phyloP scores from a whole-genome alignment of 2,113 vertebrate species.

The Columbina picui region DNA sequence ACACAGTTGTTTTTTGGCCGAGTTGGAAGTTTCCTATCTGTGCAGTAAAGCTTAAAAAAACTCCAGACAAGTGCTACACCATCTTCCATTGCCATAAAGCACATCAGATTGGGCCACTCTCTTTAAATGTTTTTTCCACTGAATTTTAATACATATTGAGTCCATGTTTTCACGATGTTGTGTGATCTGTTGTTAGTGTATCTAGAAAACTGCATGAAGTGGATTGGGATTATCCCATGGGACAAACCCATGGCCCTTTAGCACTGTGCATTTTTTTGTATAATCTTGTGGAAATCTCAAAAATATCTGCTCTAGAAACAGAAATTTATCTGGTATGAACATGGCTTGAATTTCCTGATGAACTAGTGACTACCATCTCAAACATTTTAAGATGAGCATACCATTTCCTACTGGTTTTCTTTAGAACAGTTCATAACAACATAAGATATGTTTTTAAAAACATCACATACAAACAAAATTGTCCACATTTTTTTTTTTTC shows the following conservation, averaged over 20 bases:
- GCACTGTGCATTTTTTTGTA: neutral
- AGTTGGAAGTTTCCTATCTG: neutral
- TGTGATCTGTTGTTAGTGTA: accelerated
- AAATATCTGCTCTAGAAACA: neutral
- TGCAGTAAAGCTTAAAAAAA: neutral
- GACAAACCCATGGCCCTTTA: accelerated
- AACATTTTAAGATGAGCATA: neutral
- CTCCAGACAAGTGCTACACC: neutral
- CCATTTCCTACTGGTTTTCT: neutral
- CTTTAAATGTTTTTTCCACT: neutral
- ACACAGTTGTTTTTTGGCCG: neutral
- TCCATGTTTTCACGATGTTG: neutral
- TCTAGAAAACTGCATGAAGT: neutral
- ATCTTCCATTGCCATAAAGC: neutral
- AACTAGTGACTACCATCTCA: neutral
- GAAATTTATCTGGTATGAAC: neutral
- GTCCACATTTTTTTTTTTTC: neutral
- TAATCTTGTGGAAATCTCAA: neutral
- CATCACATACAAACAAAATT: neutral
- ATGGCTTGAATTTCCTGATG: neutral
- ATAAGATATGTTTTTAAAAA: neutral
- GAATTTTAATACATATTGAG: neutral
- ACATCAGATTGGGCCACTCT: neutral
- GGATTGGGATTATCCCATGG: neutral
- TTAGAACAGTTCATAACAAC: neutral